Base-by-base conservation (phyloP, 2,888 invertebrate genomes). In the Listrodromus nycthemerus region DNA sequence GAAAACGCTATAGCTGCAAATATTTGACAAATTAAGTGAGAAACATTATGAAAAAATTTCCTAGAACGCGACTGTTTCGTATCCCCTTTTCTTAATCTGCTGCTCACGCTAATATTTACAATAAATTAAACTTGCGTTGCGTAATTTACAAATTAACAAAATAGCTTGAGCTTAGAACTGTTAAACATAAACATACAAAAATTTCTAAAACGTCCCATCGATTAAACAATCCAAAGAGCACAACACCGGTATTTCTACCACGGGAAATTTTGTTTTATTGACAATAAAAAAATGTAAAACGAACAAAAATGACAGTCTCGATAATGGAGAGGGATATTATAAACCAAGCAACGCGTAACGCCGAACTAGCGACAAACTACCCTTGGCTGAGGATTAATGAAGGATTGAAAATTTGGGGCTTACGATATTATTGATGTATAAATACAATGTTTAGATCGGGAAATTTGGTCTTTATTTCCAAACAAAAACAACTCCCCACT, bases 391-490 rank as follows among this genome's bases (percentile, higher is more conserved):
- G 76, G 27, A 45, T 66, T 33, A n/a, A 48, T 67, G 24, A 41
- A 27, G 66, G 66, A 55, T 30, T 0, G 61, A 45, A 27, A 69
- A 50, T 30, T 50, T 73, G 45, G 61, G 87, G 90, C 89, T 89
- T 88, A 89, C 86, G 87, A 90, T 89, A 90, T 87, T 82, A 89
- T 61, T 27, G 30, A 30, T 61, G 30, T 27, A 58, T 58, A 58
- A 24, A 58, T 58, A 27, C 6, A 50, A 50, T 61, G 16, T 85
- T 91, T 93, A 90, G 90, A 90, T 91, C 90, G 91, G 91, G 92
- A 92, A 93, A 93, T 92, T 92, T 92, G 91, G 89, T 92, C 90
- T 93, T 92, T 92, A 93, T 91, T 45, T 61, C 70, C 70, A 70
- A 30, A 71, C 52, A 81, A 83, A 69, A 76, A 92, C 92, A 92